phyloP scores from a whole-genome alignment of 2,888 invertebrate genomes.

The Eupithecia tripunctaria region DNA sequence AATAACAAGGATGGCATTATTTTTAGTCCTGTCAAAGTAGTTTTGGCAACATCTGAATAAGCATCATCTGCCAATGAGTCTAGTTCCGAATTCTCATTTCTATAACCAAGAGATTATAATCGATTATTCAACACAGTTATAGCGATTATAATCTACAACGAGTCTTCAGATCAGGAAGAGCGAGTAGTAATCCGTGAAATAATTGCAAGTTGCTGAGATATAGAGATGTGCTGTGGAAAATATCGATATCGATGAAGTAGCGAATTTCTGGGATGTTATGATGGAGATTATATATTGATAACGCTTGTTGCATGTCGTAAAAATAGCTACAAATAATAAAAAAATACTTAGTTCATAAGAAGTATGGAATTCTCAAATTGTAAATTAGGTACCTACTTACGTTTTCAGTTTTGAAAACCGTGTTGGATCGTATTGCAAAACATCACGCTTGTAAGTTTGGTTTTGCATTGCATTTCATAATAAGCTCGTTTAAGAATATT shows the following conservation, averaged over 20 bases:
- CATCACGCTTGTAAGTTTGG: neutral
- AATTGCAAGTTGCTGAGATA: constrained; percentile 19
- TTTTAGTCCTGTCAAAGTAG: no score
- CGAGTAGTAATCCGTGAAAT: constrained; percentile 16
- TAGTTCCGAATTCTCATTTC: neutral
- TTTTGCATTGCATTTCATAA: neutral
- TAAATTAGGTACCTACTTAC: no score
- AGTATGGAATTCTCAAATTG: no score
- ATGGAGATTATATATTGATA: no score
- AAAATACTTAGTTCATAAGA: no score
- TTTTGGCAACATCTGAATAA: no score
- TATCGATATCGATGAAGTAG: constrained; percentile 13
- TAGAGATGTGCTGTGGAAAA: neutral
- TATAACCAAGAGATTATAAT: neutral
- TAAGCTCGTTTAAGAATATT: neutral
- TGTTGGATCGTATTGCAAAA: neutral
- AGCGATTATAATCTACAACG: constrained; percentile 19
- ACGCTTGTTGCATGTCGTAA: no score
- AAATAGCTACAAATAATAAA: no score
- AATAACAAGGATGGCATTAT: no score
- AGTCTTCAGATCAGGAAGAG: constrained; percentile 24
- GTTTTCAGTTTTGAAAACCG: neutral
- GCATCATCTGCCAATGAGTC: no score
- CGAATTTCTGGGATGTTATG: neutral
- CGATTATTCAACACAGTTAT: constrained; percentile 8